Conservation (phyloP, 2,797 vertebrate species). For the Dendrocincla fuliginosa region DNA sequence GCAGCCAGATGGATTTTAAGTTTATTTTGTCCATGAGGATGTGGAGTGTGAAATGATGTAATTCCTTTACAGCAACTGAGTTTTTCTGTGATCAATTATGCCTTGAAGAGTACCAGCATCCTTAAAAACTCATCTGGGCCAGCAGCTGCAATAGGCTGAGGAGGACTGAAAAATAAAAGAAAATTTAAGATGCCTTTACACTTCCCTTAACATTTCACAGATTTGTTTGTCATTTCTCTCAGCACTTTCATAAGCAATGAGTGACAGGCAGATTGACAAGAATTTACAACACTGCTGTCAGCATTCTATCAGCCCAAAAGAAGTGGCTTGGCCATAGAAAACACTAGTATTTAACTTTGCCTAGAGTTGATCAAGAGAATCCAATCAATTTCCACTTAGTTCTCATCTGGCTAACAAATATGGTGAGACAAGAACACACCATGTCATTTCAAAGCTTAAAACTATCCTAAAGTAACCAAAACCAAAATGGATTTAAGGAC, state of each 20-base stretch:
- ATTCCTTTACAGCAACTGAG: neutral
- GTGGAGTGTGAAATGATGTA: neutral
- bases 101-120: neutral
- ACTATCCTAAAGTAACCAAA: neutral
- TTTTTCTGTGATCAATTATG: neutral
- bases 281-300: neutral
- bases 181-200: neutral
- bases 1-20: neutral
- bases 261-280: conserved; percentile 8
- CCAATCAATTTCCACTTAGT: neutral
- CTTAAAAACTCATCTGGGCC: neutral
- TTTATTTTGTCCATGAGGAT: neutral
- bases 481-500: neutral
- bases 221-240: neutral
- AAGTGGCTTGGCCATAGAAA: neutral
- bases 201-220: neutral
- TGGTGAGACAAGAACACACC: neutral
- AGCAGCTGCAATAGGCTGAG: neutral
- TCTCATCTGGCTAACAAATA: neutral
- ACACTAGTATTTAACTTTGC: neutral
- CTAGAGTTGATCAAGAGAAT: neutral
- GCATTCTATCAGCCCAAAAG: neutral
- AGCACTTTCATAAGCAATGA: neutral
- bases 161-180: neutral
- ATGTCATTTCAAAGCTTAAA: neutral